Evolutionary conservation across 2,797 vertebrate genomes (phyloP).

Genomic region (Octomys mimax): DNA sequence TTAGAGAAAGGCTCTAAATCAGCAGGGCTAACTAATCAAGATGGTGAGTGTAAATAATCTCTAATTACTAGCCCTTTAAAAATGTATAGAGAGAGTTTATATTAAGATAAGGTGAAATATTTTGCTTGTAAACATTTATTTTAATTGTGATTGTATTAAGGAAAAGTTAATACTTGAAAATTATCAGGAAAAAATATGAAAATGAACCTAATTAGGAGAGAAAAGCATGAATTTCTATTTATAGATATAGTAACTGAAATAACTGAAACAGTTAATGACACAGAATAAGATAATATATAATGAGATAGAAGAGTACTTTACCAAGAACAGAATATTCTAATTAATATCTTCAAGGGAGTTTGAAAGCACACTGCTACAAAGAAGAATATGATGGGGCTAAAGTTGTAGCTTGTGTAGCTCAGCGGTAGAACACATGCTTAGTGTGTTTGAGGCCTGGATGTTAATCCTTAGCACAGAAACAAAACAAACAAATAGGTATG

Average conservation of each 20-base stretch:
- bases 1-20: background rate
- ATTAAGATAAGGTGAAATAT: background rate
- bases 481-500: constrained; percentile 2
- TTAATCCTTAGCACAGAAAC: background rate
- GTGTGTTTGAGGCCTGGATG: background rate
- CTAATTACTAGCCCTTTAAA: constrained; percentile 29
- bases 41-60: background rate
- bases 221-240: background rate
- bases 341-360: background rate
- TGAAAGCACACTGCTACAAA: background rate
- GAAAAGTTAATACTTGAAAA: constrained; percentile 27
- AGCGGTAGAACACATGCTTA: background rate
- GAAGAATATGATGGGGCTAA: background rate
- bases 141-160: constrained; percentile 29
- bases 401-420: background rate
- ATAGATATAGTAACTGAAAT: background rate
- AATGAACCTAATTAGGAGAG: background rate
- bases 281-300: background rate
- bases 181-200: background rate
- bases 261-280: background rate
- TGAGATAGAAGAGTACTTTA: background rate
- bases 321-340: background rate
- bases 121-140: constrained; percentile 53
- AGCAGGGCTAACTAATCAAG: background rate
- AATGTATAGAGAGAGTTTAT: background rate